Conservation (phyloP, 2,888 invertebrate genomes). For the Graphium colonna region DNA sequence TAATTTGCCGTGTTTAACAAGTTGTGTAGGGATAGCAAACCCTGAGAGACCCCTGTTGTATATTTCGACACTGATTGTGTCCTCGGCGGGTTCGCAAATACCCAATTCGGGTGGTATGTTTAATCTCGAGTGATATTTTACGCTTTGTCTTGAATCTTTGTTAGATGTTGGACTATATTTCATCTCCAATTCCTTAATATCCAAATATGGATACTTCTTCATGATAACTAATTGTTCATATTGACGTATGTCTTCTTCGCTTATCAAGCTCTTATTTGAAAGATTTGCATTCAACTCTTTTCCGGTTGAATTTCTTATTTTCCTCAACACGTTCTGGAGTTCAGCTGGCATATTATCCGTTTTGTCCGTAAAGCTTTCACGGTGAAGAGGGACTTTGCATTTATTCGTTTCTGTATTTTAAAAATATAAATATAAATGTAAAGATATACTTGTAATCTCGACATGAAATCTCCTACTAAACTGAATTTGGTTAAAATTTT, state of each 20-base stretch:
- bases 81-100: conserved; percentile 50
- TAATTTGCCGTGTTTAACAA: conserved; percentile 36
- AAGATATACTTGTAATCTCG: too few relatives aligned
- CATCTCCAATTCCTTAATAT: conserved; percentile 57
- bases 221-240: conserved; percentile 66
- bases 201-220: conserved; percentile 71
- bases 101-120: conserved; percentile 44
- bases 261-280: conserved; percentile 39
- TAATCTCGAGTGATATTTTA: conserved; percentile 36
- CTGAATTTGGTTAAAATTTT: too few relatives aligned
- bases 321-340: conserved; percentile 29
- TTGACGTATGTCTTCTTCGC: conserved; percentile 52
- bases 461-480: too few relatives aligned
- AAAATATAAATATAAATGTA: too few relatives aligned
- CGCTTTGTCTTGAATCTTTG: conserved; percentile 50
- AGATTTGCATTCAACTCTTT: conserved; percentile 20
- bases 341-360: conserved; percentile 1
- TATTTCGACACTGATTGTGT: conserved; percentile 59
- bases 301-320: conserved; percentile 26
- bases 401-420: conserved; percentile 12
- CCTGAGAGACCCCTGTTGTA: conserved; percentile 64
- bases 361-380: neutral
- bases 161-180: conserved; percentile 45
- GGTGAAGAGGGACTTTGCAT: conserved; percentile 1
- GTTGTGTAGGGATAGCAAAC: conserved; percentile 57